These are phyloP conservation scores for Ardeotis arabs DNA, from an alignment of 2,113 vertebrate species.

Conservation along the genomic window DNA sequence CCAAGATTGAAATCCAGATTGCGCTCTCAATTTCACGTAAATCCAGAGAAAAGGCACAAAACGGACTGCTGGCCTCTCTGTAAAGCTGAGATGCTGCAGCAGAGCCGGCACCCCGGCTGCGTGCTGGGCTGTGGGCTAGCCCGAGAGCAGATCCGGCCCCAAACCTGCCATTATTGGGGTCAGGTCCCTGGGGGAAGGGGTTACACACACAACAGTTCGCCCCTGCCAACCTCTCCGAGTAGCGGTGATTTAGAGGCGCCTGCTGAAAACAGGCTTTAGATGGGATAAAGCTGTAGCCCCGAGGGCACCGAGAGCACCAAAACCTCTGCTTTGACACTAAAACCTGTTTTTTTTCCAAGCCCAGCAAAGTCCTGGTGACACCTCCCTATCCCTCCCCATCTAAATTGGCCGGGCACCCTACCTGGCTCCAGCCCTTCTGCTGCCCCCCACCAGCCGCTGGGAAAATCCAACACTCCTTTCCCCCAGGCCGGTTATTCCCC, in stretches of 20 bases:
- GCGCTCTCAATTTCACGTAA: neutral
- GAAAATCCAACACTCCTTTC: neutral
- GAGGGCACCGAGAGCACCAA: neutral
- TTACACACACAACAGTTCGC: neutral
- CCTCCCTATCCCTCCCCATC: neutral
- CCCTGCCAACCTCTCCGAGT: neutral
- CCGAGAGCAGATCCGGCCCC: rapidly evolving
- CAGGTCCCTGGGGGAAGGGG: neutral
- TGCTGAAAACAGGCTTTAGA: neutral
- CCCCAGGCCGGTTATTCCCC: neutral
- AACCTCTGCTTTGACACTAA: neutral
- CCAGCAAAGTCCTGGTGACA: neutral
- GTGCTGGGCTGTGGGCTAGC: neutral
- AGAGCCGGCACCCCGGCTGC: rapidly evolving
- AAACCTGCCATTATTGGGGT: neutral
- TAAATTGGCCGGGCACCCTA: neutral
- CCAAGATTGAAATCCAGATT: neutral
- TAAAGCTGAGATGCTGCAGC: rapidly evolving
- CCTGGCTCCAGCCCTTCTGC: rapidly evolving
- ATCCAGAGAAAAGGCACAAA: neutral
- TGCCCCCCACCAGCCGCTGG: neutral
- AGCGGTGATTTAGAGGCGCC: neutral
- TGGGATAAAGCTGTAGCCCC: neutral
- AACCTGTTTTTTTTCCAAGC: neutral
- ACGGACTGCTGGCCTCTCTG: neutral